Evolutionary conservation across 2,113 vertebrate genomes (phyloP).

Genomic region (Chloroceryle aenea): DNA sequence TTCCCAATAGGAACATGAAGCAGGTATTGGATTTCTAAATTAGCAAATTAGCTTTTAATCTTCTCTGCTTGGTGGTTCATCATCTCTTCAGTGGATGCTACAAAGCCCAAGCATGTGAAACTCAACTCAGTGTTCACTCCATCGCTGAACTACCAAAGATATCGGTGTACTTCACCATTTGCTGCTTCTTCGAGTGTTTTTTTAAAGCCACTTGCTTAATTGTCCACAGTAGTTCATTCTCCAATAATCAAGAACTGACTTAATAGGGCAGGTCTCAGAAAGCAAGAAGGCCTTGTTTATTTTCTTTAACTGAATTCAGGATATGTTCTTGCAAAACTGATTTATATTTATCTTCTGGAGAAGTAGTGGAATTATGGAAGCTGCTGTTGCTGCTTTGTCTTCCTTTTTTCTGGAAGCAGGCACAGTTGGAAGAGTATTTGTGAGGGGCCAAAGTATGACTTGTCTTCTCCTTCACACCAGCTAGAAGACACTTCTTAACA

Average conservation of each 20-base stretch:
- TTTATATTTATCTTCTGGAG: neutral
- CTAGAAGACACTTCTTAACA: neutral
- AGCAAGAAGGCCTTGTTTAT: neutral
- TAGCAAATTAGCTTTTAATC: neutral
- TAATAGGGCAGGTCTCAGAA: neutral
- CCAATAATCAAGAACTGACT: neutral
- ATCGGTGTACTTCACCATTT: neutral
- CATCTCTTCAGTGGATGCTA: neutral
- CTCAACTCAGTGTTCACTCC: neutral
- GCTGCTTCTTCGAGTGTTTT: neutral
- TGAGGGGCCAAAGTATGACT: neutral
- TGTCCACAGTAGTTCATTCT: neutral
- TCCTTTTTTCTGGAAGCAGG: slow-evolving; percentile 5
- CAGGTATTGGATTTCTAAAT: slow-evolving; percentile 11
- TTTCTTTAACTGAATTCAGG: neutral
- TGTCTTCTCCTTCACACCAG: neutral
- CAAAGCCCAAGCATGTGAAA: neutral
- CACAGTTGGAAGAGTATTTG: neutral
- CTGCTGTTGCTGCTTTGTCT: neutral
- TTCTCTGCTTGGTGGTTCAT: neutral
- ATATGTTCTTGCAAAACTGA: neutral
- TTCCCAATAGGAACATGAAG: slow-evolving; percentile 48
- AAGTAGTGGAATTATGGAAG: neutral
- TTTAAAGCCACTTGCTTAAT: neutral
- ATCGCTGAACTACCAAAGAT: neutral